Base-by-base conservation (phyloP, 2,888 invertebrate species). In the Campoplex capitator region DNA sequence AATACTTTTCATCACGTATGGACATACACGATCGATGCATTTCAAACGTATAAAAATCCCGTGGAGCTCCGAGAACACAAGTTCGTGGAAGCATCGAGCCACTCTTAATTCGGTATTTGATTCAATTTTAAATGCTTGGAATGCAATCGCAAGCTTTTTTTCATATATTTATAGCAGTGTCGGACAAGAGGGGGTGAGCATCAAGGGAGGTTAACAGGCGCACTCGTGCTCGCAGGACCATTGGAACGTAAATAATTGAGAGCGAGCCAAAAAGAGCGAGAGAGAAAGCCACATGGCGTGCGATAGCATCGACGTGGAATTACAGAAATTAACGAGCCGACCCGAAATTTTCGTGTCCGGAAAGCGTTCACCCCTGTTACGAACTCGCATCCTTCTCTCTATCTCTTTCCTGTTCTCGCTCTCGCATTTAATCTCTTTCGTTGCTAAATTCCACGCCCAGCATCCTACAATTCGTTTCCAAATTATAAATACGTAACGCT, bases 171-270 rank as follows among this genome's bases (percentile, higher is more conserved):
- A 73, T 73, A 85, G 58, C 35, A 38, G 42, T 18, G 16, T 28
- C 3, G n/a, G 32, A 18, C 28, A 62, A 32, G 62, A 32, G 51
- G 42, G 42, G 77, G 54, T 65, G 16, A 23, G 68, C 51, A 78
- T 48, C 28, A 70, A 62, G 70, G 71, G 81, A 65, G 70, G 70
- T 70, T 82, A 54, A 56, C 74, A 65, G 68, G 67, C 65, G 67
- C 58, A 38, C 77, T 73, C 75, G 75, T 84, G 84, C 62, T 75
- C 70, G 89, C 85, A 78, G 86, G 89, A 88, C 88, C 89, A 86
- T 86, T 85, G 84, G 81, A 86, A 88, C 78, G 87, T 84, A 88
- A 88, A 88, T 90, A 89, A 90, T 90, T 90, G 88, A 89, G 88
- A 89, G 86, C 78, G 87, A 82, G 88, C 85, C 84, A 81, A 83